Evolutionary conservation across 1,140 invertebrate species (phyloP).

Genomic region (Arctopsyche grandis): DNA sequence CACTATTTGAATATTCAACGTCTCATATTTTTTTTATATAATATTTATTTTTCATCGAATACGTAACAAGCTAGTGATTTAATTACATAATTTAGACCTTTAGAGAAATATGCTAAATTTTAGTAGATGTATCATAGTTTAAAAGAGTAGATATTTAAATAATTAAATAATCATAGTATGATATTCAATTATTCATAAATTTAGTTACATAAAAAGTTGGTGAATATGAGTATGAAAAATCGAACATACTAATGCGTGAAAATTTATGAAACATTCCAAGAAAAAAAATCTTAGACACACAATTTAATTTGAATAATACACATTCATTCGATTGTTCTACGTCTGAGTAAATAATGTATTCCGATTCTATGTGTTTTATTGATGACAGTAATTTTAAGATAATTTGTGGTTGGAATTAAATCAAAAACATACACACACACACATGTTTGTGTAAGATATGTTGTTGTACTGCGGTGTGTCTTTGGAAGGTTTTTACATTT

Average conservation of each 20-base stretch:
- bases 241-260: background rate
- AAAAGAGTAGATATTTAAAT: too few relatives aligned
- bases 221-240: background rate
- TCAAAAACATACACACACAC: background rate
- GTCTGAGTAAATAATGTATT: background rate
- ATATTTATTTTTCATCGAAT: too few relatives aligned
- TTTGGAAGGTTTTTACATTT: background rate
- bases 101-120: too few relatives aligned
- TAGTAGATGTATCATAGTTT: too few relatives aligned
- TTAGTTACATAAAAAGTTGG: too few relatives aligned
- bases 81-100: too few relatives aligned
- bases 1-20: too few relatives aligned
- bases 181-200: too few relatives aligned
- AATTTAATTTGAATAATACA: slow-evolving; percentile 13
- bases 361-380: background rate
- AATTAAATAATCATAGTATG: too few relatives aligned
- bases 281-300: too few relatives aligned
- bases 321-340: background rate
- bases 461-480: background rate
- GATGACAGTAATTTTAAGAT: slow-evolving; percentile 16
- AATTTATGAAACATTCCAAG: background rate
- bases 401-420: background rate
- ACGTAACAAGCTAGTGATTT: too few relatives aligned
- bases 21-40: too few relatives aligned
- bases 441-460: background rate